Base-by-base conservation (phyloP, 64 coral and sea anemone genomes). In the Trachythela sp. region DNA sequence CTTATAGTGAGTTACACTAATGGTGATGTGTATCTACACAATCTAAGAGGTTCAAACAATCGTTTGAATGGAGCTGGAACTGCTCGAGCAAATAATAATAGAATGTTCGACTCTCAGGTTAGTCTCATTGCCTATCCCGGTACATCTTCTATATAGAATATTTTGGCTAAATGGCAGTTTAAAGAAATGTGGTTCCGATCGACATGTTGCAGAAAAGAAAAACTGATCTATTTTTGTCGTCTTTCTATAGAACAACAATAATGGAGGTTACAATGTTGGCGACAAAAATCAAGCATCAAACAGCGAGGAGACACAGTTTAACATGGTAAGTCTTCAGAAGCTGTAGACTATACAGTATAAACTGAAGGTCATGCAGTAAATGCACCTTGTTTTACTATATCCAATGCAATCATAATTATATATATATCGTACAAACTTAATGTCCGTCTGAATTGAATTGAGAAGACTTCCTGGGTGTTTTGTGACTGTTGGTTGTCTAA, bases 211-310 rank as follows among this genome's bases (percentile, higher is more conserved):
- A n/a, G n/a, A n/a, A n/a, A n/a, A n/a, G n/a, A n/a, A n/a, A n/a
- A n/a, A n/a, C n/a, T 45, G 42, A 68, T 14, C 20, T 68, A 68
- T 68, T 7, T 68, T 31, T 68, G 22, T 22, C 22, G 9, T 54
- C 59, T 5, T 68, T 68, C 18, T 68, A 68, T n/a, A 68, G 59
- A 68, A 68, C 18, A 68, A 68, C 59, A 68, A 68, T 68, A 68
- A 68, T 31, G 59, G 59, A 68, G 59, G 59, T 68, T 68, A 68
- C 59, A 68, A 68, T 22, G 59, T 68, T 68, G 59, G 59, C 14
- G 59, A 68, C 30, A 68, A 31, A 22, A 68, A 22, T 68, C 59
- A 68, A 22, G 59, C 59, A 68, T 68, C 59, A 22, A 68, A 22
- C 59, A 68, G 3, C 30, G 59, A 68, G 30, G 30, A 68, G 2